Base-by-base conservation (phyloP, 2,888 invertebrate species). In the Rhamphomyia laevipes region DNA sequence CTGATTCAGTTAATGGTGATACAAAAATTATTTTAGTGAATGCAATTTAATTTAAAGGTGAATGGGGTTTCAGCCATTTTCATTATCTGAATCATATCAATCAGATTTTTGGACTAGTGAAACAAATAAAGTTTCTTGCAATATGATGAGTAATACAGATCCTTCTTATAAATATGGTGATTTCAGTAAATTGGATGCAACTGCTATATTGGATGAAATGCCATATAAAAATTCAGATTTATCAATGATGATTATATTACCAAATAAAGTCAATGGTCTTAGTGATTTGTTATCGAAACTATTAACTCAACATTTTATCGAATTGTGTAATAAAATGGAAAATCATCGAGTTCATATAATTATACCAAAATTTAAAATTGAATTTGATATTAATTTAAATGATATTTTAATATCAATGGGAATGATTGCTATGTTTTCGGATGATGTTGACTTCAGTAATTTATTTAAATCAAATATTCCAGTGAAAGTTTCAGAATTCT, bases 1-100 rank as follows among this genome's bases (percentile, higher is more conserved):
- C 77, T 1, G 77, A 72, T 51, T 71, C 72, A 59, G 59, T 89
- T 10, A 58, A 68, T 60, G 18, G 49, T 0, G 54, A 67, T 1
- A 85, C 86, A 2, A 73, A 80, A 30, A 64, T 89, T 53, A 82
- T 91, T 3, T 74, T 91, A 13, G 77, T 88, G 2, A 91, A 89
- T 64, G 90, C 90, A 3, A 77, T 91, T 18, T 86, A 90, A 66
- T 91, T 92, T 71, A 89, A 89, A 71, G 85, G 86, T 17, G 73
- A 76, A 35, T 92, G 91, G 89, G 67, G 73, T n/a, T n/a, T 41
- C 64, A 76, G 46, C 70, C 78, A 59, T 94, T 93, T 61, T 55
- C 58, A n/a, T n/a, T 0, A 30, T 56, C 3, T n/a, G n/a, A n/a
- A n/a, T n/a, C n/a, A 92, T 90, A 0, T 58, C 51, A 72, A 41